Evolutionary conservation across 2,888 invertebrate genomes (phyloP), one percentile per base, ranked within the genome.

Genomic region (Eristalis tenax): DNA sequence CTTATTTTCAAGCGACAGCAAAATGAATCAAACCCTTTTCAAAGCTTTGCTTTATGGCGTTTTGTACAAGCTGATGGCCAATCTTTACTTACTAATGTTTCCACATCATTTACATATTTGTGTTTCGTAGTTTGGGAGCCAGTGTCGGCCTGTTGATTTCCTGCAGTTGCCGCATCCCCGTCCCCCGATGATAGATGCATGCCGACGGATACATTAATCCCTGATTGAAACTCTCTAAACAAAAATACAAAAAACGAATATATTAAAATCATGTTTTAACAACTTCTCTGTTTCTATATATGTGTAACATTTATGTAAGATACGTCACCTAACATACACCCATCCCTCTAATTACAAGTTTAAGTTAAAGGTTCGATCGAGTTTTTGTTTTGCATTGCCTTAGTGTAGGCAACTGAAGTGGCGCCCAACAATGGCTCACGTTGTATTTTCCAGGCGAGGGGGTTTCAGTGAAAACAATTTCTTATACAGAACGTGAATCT

Each of bases 101-200:
- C 15, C 26, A 59, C 23, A 59, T 59, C 26, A 23, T 59, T 59
- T 70, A 70, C 38, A 59, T 59, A 59, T 70, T 70, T 70, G n/a
- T 70, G 70, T 70, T 70, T 59, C 70, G 23, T 70, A 70, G 70
- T 59, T 59, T 70, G 70, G 70, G 57, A 69, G 22, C 57, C 69
- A 22, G 69, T 69, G 50, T 50, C 50, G 28, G 32, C 28, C 28
- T 69, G 26, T 56, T 69, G 56, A 69, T 28, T 50, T 57, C 22
- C 35, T 32, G n/a, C 22, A 50, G 56, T 32, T 22, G 56, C 59
- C 35, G 22, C 10, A 59, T 13, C 15, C 15, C 22, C 23, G 38
- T 23, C 50, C 50, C 26, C 50, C 50, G 35, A 70, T 56, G 28
- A 43, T 43, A 56, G 50, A 32, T 22, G 57, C 35, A 69, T 56